A percentile compares a stretch with the other conserved stretches of the same genome.
Conservation (phyloP, 2,888 invertebrate genomes). For the Actias luna region DNA sequence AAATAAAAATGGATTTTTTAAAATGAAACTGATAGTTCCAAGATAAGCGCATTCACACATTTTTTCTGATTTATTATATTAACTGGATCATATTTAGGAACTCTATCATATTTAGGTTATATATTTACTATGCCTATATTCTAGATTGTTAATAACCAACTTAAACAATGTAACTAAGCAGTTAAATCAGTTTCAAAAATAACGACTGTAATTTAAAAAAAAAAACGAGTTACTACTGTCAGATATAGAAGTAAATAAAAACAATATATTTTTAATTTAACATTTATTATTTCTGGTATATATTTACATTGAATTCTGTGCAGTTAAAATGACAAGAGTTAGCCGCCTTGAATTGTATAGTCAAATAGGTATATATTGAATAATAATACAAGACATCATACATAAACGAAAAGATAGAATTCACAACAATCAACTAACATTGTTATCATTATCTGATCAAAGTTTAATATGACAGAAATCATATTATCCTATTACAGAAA, state of each 20-base stretch:
- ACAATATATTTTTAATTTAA: neutral
- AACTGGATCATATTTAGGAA: too few relatives aligned
- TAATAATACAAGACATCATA: neutral
- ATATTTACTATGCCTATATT: too few relatives aligned
- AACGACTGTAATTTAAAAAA: too few relatives aligned
- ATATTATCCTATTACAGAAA: neutral
- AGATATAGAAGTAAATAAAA: neutral
- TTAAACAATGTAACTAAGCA: too few relatives aligned
- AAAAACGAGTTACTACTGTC: too few relatives aligned
- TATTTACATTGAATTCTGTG: neutral
- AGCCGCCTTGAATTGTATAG: neutral
- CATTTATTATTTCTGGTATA: neutral
- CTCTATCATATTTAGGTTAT: too few relatives aligned
- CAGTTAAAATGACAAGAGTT: neutral
- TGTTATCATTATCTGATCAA: neutral
- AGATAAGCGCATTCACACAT: too few relatives aligned
- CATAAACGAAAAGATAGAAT: neutral
- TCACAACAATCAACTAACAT: neutral
- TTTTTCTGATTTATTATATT: too few relatives aligned
- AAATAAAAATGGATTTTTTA: too few relatives aligned
- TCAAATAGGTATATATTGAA: neutral
- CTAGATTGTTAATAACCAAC: too few relatives aligned
- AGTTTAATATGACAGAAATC: neutral
- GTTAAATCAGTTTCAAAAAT: too few relatives aligned
- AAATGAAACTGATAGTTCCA: too few relatives aligned